phyloP scores from a whole-genome alignment of 2,797 vertebrate genomes.

The Sebastolobus altivelis region DNA sequence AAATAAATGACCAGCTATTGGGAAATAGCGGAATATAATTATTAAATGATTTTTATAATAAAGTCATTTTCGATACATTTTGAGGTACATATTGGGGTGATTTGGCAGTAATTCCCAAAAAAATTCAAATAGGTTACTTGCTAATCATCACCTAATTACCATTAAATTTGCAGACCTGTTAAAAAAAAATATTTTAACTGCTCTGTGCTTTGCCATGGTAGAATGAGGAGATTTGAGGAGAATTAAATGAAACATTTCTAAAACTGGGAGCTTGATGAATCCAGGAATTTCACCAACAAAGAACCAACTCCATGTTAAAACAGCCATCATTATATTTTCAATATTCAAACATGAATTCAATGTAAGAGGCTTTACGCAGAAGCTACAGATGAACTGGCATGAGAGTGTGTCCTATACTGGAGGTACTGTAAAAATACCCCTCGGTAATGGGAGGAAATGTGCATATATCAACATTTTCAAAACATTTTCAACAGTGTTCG shows the following conservation, averaged over 20 bases:
- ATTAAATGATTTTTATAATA: too few species aligned
- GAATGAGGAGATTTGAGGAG: background rate
- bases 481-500: slow-evolving; percentile 5
- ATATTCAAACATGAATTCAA: background rate
- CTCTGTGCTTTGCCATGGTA: background rate
- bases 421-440: background rate
- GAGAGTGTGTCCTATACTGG: background rate
- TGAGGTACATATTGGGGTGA: too few species aligned
- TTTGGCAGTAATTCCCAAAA: too few species aligned
- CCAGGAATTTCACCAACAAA: background rate
- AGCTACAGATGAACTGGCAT: background rate
- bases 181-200: background rate
- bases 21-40: too few species aligned
- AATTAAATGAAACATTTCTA: background rate
- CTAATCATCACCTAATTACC: too few species aligned
- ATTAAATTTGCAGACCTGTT: too few species aligned
- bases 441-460: background rate
- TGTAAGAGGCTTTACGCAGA: slow-evolving; percentile 1
- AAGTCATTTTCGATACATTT: too few species aligned
- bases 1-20: too few species aligned
- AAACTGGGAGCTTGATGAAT: background rate
- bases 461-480: background rate
- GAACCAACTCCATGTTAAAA: slow-evolving; percentile 2
- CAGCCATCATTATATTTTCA: background rate
- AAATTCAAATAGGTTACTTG: too few species aligned